Percentiles rank a stretch among this genome's conserved stretches.
These are phyloP conservation scores for Anguilla marmorata DNA, from an alignment of 2,797 vertebrate genomes.

Conservation along the genomic window DNA sequence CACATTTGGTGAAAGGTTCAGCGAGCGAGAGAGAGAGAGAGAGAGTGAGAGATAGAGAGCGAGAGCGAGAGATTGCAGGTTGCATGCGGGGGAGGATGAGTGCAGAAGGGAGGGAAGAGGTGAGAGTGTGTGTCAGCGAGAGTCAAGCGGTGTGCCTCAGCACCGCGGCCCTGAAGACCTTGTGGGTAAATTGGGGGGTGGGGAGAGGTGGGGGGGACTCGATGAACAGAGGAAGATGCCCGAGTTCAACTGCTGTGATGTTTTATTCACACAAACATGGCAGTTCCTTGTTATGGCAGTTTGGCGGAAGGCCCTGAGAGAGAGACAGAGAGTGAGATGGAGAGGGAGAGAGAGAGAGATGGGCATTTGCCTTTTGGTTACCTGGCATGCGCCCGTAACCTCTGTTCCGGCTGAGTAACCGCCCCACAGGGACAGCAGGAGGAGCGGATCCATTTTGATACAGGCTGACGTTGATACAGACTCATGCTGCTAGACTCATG, in stretches of 20 bases:
- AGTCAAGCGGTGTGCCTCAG: background rate
- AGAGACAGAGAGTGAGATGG: background rate
- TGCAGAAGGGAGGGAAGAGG: too few relatives aligned
- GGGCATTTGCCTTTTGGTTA: background rate
- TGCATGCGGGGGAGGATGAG: background rate
- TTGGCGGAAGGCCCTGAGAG: background rate
- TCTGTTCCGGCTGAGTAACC: background rate
- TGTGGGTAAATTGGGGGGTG: too few relatives aligned
- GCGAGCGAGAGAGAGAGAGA: too few relatives aligned
- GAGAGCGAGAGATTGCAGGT: background rate
- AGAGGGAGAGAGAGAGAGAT: background rate
- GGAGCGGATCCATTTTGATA: background rate
- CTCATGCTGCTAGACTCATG: too few relatives aligned
- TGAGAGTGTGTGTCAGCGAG: background rate
- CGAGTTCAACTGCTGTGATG: background rate
- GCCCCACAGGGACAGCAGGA: background rate
- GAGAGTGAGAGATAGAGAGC: background rate
- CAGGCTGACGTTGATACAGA: too few relatives aligned
- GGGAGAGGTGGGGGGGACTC: background rate
- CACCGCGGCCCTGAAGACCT: background rate
- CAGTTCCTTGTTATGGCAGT: background rate
- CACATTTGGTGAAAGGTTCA: background rate
- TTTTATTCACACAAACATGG: constrained; percentile 1
- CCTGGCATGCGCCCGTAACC: background rate
- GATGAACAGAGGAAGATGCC: background rate